phyloP scores from a whole-genome alignment of 2,797 vertebrate species.

The Peromyscus nudipes region DNA sequence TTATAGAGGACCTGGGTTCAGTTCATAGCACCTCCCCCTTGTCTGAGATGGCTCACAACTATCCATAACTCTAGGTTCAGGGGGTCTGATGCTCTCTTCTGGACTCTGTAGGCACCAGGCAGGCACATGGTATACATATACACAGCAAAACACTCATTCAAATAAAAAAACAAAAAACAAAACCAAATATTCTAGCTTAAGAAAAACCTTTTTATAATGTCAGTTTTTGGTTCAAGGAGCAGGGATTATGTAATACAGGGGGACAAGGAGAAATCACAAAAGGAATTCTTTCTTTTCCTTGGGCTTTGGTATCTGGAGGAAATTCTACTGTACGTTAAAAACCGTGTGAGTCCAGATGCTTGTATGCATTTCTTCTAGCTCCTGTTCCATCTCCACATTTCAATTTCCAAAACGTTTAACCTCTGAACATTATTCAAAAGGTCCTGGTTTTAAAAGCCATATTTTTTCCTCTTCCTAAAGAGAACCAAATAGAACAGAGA shows the following conservation, averaged over 20 bases:
- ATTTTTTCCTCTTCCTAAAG: background rate
- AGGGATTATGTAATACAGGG: background rate
- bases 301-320: background rate
- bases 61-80: too few species aligned
- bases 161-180: background rate
- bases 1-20: background rate
- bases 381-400: background rate
- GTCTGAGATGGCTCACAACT: background rate
- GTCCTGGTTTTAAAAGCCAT: background rate
- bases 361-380: conserved; percentile 9
- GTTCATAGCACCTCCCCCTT: accelerated
- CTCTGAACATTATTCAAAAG: background rate
- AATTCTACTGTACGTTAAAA: background rate
- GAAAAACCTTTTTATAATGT: background rate
- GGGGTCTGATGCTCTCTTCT: background rate
- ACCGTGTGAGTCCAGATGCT: background rate
- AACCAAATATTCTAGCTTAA: background rate
- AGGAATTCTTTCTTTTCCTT: background rate
- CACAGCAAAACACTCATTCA: background rate
- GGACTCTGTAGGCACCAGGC: too few species aligned
- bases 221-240: background rate
- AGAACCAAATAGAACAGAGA: background rate
- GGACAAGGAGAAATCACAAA: background rate
- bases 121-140: background rate
- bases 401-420: background rate